Evolutionary conservation across 2,888 invertebrate genomes (phyloP), one percentile per base, ranked within the genome.

Genomic region (Selenia dentaria): DNA sequence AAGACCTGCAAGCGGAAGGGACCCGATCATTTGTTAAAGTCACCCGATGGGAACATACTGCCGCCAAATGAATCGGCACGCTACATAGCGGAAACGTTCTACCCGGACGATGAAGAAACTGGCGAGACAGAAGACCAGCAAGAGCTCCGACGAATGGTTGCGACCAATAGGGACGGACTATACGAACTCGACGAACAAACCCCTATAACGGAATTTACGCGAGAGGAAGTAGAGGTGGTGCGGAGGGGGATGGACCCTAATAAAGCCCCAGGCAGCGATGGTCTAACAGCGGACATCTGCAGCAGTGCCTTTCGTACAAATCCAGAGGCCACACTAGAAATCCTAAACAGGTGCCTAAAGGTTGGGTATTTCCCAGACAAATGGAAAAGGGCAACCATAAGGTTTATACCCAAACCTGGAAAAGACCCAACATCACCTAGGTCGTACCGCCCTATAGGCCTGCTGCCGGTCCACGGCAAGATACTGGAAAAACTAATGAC

Each of bases 231-330:
- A 2, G 3, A 14, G n/a, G 5, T 14, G 2, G 29, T 29, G 8
- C 5, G 13, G 1, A 0, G n/a, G 1, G n/a, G n/a, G 1, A 29
- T 29, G 29, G 13, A 29, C 10, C 29, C 14, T 1, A 14, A 12
- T 3, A 29, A 27, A 12, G 29, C 29, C 6, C 14, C 29, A 1
- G 29, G 13, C 1, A 2, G 13, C 1, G 29, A 29, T 12, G 27
- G 27, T 2, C 27, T 27, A 5, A 27, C 27, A 2, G 2, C 27
- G 34, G 45, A 45, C 44, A 38, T 46, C 45, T 48, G 45, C 31
- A 6, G 3, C 4, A 16, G 4, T 2, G 16, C 16, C 16, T 16
- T 3, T 16, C 16, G 4, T 3, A 4, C 16, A 4, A 4, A 16
- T 16, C 16, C 16, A 3, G 16, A 16, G 3, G 4, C 16, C 4